These are phyloP conservation scores for Acronicta alni DNA, from an alignment of 2,888 invertebrate species.

Conservation along the genomic window DNA sequence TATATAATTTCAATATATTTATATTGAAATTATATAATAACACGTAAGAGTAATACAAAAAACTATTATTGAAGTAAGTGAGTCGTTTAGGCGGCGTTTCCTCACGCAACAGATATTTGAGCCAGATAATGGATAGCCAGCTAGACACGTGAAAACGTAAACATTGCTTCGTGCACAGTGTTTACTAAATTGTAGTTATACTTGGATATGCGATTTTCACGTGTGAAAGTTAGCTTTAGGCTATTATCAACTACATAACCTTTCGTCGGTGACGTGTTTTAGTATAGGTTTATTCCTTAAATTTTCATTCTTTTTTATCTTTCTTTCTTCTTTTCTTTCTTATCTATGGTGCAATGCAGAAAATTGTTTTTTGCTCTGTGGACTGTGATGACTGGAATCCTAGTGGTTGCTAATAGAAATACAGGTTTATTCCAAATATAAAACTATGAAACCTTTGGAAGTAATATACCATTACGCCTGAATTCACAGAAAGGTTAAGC, in stretches of 20 bases:
- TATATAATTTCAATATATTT: slow-evolving; percentile 42
- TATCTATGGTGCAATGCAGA: no score
- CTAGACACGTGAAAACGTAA: slow-evolving; percentile 28
- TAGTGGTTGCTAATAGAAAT: no score
- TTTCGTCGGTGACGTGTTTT: no score
- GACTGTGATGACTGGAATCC: no score
- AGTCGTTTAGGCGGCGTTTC: slow-evolving; percentile 43
- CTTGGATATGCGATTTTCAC: slow-evolving; percentile 5
- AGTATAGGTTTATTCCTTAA: no score
- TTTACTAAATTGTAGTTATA: slow-evolving; percentile 24
- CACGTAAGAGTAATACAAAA: slow-evolving; percentile 46
- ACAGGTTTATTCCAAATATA: no score
- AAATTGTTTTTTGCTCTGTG: no score
- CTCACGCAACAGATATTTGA: slow-evolving; percentile 46
- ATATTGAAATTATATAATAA: slow-evolving; percentile 50
- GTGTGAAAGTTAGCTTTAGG: neutral
- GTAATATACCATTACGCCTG: no score
- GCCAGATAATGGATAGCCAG: slow-evolving; percentile 13
- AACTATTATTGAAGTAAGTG: slow-evolving; percentile 42
- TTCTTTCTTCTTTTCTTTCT: no score
- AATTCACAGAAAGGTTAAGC: no score
- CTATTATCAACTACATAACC: neutral
- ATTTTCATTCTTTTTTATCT: no score
- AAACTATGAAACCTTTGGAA: no score
- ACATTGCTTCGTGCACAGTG: slow-evolving; percentile 21